Base-by-base conservation (phyloP, 2,888 invertebrate genomes). In the Leistus spinibarbis region DNA sequence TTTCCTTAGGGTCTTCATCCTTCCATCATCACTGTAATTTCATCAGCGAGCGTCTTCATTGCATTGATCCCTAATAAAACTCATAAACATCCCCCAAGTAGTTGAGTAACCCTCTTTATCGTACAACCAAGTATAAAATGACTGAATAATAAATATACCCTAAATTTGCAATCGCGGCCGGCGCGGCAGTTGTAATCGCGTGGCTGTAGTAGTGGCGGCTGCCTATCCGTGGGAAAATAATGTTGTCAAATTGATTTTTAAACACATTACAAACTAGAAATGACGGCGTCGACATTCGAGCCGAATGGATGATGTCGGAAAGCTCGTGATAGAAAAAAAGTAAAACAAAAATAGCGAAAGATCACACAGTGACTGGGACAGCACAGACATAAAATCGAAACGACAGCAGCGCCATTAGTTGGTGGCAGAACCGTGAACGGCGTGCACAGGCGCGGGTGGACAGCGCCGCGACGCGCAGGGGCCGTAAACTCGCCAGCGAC, bases 391-490 rank as follows among this genome's bases (percentile, higher is more conserved):
- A 75, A 75, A 75, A 75, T 75, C 75, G 75, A 75, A 75, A 75
- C 75, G 75, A 75, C 75, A 69, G 75, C 56, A 75, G 62, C 75
- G 75, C 75, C 69, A 75, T 68, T 69, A 75, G 76, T 78, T 78
- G 71, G 76, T 70, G 24, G 88, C 87, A 77, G 85, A 82, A 79
- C 87, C 87, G 74, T 88, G 88, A 74, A 84, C 79, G 78, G 81
- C 86, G 77, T 81, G 80, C 82, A 84, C 86, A 77, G 80, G 83
- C 83, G 84, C 85, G 85, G 88, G 89, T 87, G 88, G 89, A 79
- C 88, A 87, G 78, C 79, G 81, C 81, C 83, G 82, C 79, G 82
- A 81, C 81, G 81, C 79, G 81, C 82, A 24, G 17, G 67, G 60
- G 54, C 23, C 63, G 76, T 40, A 68, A 68, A 27, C 69, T 23